These are phyloP conservation scores for Rhagoletis zephyria DNA, from an alignment of 1,140 invertebrate species.

Conservation along the genomic window DNA sequence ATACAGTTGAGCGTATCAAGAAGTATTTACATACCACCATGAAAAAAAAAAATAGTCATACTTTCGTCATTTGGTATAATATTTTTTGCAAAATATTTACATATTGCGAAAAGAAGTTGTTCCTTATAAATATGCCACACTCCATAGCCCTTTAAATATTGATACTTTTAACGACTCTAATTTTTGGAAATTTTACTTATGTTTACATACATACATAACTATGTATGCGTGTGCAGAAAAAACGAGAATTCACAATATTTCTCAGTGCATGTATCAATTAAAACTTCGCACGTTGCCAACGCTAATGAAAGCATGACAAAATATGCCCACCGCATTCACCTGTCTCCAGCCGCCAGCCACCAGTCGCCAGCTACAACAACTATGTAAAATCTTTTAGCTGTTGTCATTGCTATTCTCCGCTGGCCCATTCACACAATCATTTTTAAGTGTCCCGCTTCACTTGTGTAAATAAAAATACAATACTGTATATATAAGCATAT, in stretches of 20 bases:
- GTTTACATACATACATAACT: no score
- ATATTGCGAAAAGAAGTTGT: no score
- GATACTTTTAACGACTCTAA: no score
- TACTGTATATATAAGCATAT: neutral
- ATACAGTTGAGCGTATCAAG: no score
- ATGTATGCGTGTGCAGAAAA: neutral
- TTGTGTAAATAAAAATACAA: slow-evolving; percentile 1
- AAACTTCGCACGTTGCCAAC: neutral
- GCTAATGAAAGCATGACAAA: slow-evolving; percentile 49
- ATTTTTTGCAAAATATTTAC: no score
- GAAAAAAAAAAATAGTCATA: no score
- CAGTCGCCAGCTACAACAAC: neutral
- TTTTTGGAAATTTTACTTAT: no score
- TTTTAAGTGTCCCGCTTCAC: neutral
- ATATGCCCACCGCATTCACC: neutral
- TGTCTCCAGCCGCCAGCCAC: neutral
- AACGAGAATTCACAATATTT: neutral
- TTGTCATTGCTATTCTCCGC: neutral
- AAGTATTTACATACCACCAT: no score
- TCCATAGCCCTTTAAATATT: no score
- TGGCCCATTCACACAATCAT: neutral
- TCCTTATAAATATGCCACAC: no score
- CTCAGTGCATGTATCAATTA: neutral
- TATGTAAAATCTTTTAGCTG: neutral
- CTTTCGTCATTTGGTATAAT: no score